Evolutionary conservation across 2,888 invertebrate genomes (phyloP).

Genomic region (Diarsia dahlii): DNA sequence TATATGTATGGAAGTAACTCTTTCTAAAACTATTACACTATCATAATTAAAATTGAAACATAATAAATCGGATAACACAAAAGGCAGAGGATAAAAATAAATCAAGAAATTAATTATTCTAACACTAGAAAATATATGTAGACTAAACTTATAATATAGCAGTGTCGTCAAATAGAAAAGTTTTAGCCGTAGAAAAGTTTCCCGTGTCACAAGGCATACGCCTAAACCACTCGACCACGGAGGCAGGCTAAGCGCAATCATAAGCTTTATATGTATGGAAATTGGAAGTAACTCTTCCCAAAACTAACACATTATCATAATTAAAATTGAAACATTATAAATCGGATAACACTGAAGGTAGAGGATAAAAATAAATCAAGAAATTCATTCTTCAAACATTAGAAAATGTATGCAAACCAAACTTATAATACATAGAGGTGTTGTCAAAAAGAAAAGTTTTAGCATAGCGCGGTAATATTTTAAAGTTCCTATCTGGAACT

Average conservation of each 20-base stretch:
- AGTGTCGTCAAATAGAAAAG: conserved; percentile 56
- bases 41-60: neutral
- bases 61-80: neutral
- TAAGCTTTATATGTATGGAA: neutral
- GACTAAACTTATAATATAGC: conserved; percentile 45
- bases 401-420: conserved; percentile 37
- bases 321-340: neutral
- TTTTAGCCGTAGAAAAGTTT: too few species aligned
- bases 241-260: too few species aligned
- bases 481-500: conserved; percentile 56
- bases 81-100: conserved; percentile 19
- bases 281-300: neutral
- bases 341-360: neutral
- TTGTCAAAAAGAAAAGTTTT: conserved; percentile 59
- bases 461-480: conserved; percentile 56
- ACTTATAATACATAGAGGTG: conserved; percentile 50
- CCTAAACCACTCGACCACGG: too few species aligned
- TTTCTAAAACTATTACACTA: neutral
- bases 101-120: conserved; percentile 5
- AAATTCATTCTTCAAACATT: conserved; percentile 12
- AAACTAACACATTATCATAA: rapidly evolving
- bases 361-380: conserved; percentile 27
- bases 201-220: too few species aligned
- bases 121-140: conserved; percentile 37
- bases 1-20: neutral